A percentile compares a stretch with the other conserved stretches of the same genome.
These are phyloP conservation scores for Battus philenor DNA, from an alignment of 1,140 invertebrate species.

Conservation along the genomic window DNA sequence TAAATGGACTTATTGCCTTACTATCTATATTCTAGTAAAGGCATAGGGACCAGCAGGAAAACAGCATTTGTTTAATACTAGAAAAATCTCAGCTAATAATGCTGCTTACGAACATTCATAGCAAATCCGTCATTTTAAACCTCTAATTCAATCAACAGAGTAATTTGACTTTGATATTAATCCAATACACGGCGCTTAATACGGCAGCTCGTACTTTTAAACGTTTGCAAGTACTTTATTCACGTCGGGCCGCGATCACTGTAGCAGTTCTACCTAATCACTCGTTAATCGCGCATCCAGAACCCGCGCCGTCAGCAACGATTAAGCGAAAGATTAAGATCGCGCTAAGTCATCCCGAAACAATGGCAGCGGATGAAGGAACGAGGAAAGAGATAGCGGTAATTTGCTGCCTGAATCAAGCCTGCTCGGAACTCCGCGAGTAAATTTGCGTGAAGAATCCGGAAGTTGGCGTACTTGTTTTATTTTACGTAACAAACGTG, in stretches of 20 bases:
- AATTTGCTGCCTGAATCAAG: constrained; percentile 36
- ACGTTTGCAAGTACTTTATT: background rate
- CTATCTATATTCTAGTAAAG: no score
- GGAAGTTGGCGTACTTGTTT: no score
- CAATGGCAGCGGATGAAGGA: constrained; percentile 23
- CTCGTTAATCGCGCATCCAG: constrained; percentile 48
- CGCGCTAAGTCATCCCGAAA: constrained; percentile 36
- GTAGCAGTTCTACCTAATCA: constrained; percentile 54
- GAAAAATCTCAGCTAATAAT: no score
- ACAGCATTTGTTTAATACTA: no score
- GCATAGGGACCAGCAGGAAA: no score
- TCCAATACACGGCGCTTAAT: background rate
- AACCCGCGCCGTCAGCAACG: constrained; percentile 44
- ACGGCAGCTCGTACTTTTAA: no score
- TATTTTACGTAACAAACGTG: no score
- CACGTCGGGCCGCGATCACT: constrained; percentile 10
- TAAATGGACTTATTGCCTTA: no score
- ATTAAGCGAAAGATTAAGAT: constrained; percentile 57
- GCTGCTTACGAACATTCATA: no score
- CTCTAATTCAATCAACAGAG: constrained; percentile 1
- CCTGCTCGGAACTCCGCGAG: constrained; percentile 2
- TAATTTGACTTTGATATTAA: background rate
- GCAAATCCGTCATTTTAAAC: no score
- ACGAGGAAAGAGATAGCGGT: constrained; percentile 26
- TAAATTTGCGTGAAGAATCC: background rate